These are phyloP conservation scores for Polylopha cassiicola DNA, from an alignment of 2,888 invertebrate genomes.

Conservation along the genomic window DNA sequence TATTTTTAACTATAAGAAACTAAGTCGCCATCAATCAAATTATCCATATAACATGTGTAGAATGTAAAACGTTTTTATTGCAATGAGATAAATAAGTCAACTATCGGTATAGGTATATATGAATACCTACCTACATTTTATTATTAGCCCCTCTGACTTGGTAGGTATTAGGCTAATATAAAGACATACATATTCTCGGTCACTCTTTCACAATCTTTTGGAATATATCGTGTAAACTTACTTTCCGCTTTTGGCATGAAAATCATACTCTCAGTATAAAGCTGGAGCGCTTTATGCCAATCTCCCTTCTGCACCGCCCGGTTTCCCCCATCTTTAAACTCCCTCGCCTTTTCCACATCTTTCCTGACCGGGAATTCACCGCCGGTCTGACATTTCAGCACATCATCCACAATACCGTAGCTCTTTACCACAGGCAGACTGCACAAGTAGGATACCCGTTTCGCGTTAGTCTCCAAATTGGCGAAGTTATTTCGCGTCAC, in stretches of 20 bases:
- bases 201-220: too few species aligned
- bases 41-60: too few species aligned
- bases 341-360: slow-evolving; percentile 76
- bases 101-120: too few species aligned
- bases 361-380: slow-evolving; percentile 71
- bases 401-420: slow-evolving; percentile 68
- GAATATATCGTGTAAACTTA: too few species aligned
- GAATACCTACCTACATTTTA: too few species aligned
- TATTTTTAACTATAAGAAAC: too few species aligned
- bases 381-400: slow-evolving; percentile 49
- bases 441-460: slow-evolving; percentile 80
- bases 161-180: too few species aligned
- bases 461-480: slow-evolving; percentile 78
- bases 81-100: too few species aligned
- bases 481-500: slow-evolving; percentile 80
- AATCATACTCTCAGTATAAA: slow-evolving; percentile 83
- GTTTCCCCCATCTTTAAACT: slow-evolving; percentile 84
- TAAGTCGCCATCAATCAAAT: too few species aligned
- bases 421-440: slow-evolving; percentile 67
- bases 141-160: too few species aligned
- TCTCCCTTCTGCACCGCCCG: slow-evolving; percentile 83
- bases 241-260: slow-evolving; percentile 82
- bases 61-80: too few species aligned
- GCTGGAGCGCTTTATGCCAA: slow-evolving; percentile 80
- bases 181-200: too few species aligned